These are phyloP conservation scores for Planiliza haematocheilus DNA, from an alignment of 2,113 vertebrate genomes.

Conservation along the genomic window DNA sequence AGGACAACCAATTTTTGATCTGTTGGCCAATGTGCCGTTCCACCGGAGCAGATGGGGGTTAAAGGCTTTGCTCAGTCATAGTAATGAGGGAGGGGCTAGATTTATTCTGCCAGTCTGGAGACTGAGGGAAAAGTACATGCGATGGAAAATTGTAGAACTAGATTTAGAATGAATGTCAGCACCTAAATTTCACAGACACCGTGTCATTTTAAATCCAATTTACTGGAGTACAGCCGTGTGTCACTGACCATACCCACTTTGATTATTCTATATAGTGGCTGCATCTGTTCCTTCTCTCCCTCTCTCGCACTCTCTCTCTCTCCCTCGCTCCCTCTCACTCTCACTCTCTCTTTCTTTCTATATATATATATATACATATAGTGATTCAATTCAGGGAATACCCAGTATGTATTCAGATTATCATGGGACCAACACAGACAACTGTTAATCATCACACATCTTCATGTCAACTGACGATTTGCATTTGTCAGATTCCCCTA, in stretches of 20 bases:
- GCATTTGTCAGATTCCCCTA: no score
- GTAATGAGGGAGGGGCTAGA: background rate
- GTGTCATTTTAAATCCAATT: background rate
- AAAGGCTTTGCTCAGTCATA: conserved; percentile 14
- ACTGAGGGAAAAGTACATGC: background rate
- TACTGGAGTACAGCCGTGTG: background rate
- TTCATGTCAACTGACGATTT: no score
- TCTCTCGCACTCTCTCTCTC: no score
- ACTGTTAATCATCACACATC: no score
- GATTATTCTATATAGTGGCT: background rate
- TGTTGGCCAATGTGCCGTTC: background rate
- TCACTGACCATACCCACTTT: background rate
- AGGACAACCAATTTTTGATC: conserved; percentile 22
- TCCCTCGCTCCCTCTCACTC: no score
- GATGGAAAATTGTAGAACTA: background rate
- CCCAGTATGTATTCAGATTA: no score
- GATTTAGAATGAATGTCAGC: background rate
- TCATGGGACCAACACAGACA: no score
- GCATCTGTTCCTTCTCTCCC: background rate
- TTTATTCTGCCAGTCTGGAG: background rate
- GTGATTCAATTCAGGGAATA: no score
- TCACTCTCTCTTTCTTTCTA: no score
- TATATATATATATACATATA: no score
- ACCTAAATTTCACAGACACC: background rate
- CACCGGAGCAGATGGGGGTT: background rate